Conservation (phyloP, 2,797 vertebrate genomes). For the Sciurus carolinensis region DNA sequence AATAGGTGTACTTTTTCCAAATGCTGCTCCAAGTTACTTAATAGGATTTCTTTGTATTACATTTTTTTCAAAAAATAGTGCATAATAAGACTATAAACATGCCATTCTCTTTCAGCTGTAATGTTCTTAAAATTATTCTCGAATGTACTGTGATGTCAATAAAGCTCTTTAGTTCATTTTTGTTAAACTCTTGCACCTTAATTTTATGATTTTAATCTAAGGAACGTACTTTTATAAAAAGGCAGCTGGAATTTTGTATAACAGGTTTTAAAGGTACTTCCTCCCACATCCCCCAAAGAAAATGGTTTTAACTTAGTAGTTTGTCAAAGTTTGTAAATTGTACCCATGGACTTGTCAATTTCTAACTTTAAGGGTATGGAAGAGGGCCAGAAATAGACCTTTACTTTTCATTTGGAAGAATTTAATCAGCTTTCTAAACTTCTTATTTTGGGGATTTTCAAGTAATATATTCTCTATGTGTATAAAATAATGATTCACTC, state of each 20-base stretch:
- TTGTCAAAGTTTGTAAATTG: conserved; percentile 86
- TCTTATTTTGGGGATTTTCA: conserved; percentile 80
- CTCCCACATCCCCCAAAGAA: conserved; percentile 79
- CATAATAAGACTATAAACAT: conserved; percentile 90
- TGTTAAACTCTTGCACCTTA: conserved; percentile 92
- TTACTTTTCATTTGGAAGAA: conserved; percentile 83
- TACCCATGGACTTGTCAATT: conserved; percentile 81
- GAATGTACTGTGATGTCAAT: conserved; percentile 94
- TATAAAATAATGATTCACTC: conserved; percentile 85
- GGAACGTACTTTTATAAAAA: conserved; percentile 85
- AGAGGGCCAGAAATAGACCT: conserved; percentile 82
- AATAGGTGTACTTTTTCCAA: conserved; percentile 97
- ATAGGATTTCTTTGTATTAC: conserved; percentile 95
- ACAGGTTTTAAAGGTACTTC: conserved; percentile 88
- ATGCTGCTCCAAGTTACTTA: conserved; percentile 94
- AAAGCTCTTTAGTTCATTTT: conserved; percentile 93
- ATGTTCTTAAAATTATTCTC: conserved; percentile 92
- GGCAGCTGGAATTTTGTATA: conserved; percentile 89
- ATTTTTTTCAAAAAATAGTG: conserved; percentile 92
- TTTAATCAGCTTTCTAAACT: conserved; percentile 83
- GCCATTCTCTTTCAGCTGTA: conserved; percentile 93
- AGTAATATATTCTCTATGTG: conserved; percentile 85
- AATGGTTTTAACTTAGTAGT: conserved; percentile 85
- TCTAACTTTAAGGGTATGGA: conserved; percentile 76
- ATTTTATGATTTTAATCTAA: conserved; percentile 89